These are phyloP conservation scores for Brevimyrus niger DNA, from an alignment of 2,113 vertebrate genomes.

Conservation along the genomic window DNA sequence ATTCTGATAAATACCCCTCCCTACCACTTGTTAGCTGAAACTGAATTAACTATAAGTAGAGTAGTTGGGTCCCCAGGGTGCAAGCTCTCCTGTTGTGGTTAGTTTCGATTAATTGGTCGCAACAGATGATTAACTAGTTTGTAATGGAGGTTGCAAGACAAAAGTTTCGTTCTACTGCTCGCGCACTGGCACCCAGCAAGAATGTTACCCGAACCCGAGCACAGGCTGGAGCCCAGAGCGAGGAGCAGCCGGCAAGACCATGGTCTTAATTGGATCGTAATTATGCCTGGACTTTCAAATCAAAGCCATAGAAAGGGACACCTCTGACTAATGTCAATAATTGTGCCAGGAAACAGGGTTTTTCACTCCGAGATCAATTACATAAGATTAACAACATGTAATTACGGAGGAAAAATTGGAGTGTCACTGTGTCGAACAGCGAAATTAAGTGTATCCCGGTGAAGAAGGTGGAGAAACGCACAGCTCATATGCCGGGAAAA, in stretches of 20 bases:
- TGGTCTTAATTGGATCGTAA: conserved; percentile 51
- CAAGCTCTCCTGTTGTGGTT: conserved; percentile 26
- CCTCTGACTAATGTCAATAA: conserved; percentile 54
- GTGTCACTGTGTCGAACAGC: conserved; percentile 52
- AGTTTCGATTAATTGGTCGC: conserved; percentile 28
- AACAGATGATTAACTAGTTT: conserved; percentile 35
- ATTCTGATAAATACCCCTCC: conserved; percentile 21
- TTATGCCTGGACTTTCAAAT: conserved; percentile 46
- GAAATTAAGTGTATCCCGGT: conserved; percentile 51
- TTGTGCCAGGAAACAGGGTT: conserved; percentile 42
- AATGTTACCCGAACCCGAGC: conserved; percentile 10
- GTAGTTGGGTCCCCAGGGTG: conserved; percentile 21
- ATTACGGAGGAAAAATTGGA: conserved; percentile 54
- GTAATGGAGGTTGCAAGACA: conserved; percentile 25
- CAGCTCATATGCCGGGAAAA: conserved; percentile 14
- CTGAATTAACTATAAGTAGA: conserved; percentile 34
- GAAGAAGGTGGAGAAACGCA: conserved; percentile 26
- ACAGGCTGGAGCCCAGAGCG: conserved; percentile 14
- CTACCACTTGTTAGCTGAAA: conserved; percentile 3
- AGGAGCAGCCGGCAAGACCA: conserved; percentile 39
- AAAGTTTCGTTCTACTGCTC: not conserved
- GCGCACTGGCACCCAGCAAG: not conserved
- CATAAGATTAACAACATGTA: conserved; percentile 57
- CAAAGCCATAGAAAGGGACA: conserved; percentile 45
- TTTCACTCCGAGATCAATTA: conserved; percentile 47